Percentiles rank a stretch among this genome's conserved stretches.
Conservation (phyloP, 2,797 vertebrate genomes). For the Euthynnus affinis region DNA sequence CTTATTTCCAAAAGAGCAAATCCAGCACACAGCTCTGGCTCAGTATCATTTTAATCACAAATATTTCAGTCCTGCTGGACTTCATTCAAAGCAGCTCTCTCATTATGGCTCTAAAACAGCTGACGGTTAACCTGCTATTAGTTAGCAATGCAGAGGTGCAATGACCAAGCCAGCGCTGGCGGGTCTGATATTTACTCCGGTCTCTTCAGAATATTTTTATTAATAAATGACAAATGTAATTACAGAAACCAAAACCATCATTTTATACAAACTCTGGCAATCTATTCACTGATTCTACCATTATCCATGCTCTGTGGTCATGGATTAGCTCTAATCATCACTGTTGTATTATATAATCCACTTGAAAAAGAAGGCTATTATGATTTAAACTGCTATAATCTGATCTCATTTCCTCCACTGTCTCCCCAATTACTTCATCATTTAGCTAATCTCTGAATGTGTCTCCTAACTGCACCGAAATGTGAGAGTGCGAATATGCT, state of each 20-base stretch:
- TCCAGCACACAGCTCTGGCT: neutral
- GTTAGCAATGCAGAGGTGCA: conserved; percentile 26
- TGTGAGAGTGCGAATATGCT: conserved; percentile 30
- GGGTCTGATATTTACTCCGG: conserved; percentile 23
- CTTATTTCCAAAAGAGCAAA: conserved; percentile 21
- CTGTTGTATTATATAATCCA: conserved; percentile 69
- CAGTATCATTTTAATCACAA: neutral
- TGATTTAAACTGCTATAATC: conserved; percentile 70
- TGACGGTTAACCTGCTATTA: conserved; percentile 26
- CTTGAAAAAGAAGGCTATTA: conserved; percentile 61
- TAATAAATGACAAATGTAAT: conserved; percentile 52
- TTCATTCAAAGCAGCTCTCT: conserved; percentile 36
- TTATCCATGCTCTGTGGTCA: conserved; percentile 59
- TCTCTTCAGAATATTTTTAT: conserved; percentile 37
- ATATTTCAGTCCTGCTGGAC: conserved; percentile 33
- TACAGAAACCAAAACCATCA: conserved; percentile 48
- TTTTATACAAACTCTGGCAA: conserved; percentile 48
- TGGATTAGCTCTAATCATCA: conserved; percentile 72
- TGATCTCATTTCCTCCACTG: conserved; percentile 66
- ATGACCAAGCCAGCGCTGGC: conserved; percentile 15
- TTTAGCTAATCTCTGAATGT: conserved; percentile 52
- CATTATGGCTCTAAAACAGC: conserved; percentile 7
- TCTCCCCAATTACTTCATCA: conserved; percentile 67
- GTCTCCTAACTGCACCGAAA: conserved; percentile 29
- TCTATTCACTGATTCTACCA: conserved; percentile 47